Percentiles rank a stretch among this genome's conserved stretches.
These are phyloP conservation scores for Corythornis madagascariensis DNA, from an alignment of 2,113 vertebrate genomes.

Conservation along the genomic window DNA sequence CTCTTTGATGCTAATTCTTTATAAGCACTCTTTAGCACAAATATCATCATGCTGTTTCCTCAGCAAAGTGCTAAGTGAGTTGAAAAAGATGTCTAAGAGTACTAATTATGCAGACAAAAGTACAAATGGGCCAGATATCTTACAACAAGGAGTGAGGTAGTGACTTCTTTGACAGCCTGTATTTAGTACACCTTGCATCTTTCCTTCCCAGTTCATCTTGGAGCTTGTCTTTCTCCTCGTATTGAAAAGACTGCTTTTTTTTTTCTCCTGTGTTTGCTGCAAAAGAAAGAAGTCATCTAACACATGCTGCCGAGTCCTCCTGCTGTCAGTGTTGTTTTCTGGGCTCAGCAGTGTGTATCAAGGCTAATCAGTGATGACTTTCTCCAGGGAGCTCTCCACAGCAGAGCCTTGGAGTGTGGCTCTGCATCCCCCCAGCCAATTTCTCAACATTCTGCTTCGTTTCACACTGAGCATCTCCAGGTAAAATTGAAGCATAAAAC, in stretches of 20 bases:
- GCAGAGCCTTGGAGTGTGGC: background rate
- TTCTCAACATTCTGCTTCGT: background rate
- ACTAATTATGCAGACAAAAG: slow-evolving; percentile 47
- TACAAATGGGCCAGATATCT: slow-evolving; percentile 11
- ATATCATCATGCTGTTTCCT: slow-evolving; percentile 1
- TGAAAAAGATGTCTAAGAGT: background rate
- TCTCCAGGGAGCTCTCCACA: background rate
- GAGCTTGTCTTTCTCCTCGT: background rate
- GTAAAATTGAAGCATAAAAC: background rate
- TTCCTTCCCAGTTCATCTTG: background rate
- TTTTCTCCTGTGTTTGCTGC: background rate
- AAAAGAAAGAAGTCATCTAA: background rate
- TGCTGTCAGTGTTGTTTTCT: background rate
- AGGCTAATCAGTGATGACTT: background rate
- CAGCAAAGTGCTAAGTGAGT: background rate
- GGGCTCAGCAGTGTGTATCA: background rate
- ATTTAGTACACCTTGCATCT: background rate
- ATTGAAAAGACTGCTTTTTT: background rate
- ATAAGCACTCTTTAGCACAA: background rate
- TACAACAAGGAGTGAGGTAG: background rate
- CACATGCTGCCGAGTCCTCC: background rate
- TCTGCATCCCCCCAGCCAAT: background rate
- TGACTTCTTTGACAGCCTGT: background rate
- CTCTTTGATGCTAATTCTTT: background rate
- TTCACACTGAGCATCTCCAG: background rate